Evolutionary conservation across 2,888 invertebrate genomes (phyloP), one percentile per base, ranked within the genome.

Genomic region (Meandrusa payeni): DNA sequence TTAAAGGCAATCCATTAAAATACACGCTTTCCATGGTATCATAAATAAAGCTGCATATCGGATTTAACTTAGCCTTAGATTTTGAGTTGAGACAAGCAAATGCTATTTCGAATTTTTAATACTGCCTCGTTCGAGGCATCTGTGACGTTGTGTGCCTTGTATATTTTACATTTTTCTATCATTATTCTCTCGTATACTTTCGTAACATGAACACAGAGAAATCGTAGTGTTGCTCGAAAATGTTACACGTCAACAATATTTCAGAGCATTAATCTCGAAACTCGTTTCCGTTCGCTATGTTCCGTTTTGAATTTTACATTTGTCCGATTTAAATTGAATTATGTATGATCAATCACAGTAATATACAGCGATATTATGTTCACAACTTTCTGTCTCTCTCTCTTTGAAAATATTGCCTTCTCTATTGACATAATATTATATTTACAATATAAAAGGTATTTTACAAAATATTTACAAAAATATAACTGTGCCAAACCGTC

Each of bases 121-220:
- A 43, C 37, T 9, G 6, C 5, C 43, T 43, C 43, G 43, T 37
- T 43, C 26, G 9, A 31, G 24, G 32, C 43, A 43, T 37, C 43
- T 43, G 43, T 13, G 24, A 13, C 37, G 15, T 7, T 5, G 26
- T 32, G 43, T 17, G 36, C 17, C 20, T 19, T 9, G 37, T 43
- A 37, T 37, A 37, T 43, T 38, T 37, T 32, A 38, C 37, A 43
- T 43, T 31, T 32, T 31, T 37, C 37, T 31, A 26, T 37, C 37
- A 43, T 43, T 20, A 37, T 26, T 31, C 31, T 42, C 28, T 3
- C 37, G 19, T 43, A n/a, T 20, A 31, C 32, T 37, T 12, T 20
- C 5, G n/a, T 24, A 3, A 42, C 5, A 37, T 31, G 32, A 29
- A 26, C 15, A 26, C 4, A 17, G 7, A 9, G 17, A 5, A 5